Percentiles rank a stretch among this genome's conserved stretches.
phyloP scores from a whole-genome alignment of 2,888 invertebrate species.

The Calephelis perditalis region DNA sequence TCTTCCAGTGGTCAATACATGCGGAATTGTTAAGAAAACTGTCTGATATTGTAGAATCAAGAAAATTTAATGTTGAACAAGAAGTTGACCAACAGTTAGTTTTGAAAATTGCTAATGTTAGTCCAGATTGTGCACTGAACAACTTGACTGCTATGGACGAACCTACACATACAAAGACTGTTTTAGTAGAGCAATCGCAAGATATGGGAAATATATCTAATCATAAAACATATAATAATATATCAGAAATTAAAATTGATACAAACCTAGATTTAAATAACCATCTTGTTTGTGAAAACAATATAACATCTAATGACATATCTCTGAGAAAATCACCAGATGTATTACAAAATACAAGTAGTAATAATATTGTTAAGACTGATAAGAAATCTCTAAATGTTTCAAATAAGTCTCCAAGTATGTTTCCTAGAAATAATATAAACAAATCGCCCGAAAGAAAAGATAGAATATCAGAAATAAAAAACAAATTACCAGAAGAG shows the following conservation, averaged over 20 bases:
- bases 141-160: neutral
- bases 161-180: neutral
- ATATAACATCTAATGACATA: constrained; percentile 1
- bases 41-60: constrained; percentile 61
- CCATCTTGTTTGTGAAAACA: constrained; percentile 5
- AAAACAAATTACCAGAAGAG: constrained; percentile 38
- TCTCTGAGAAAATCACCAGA: neutral
- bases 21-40: constrained; percentile 63
- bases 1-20: constrained; percentile 64
- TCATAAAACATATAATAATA: neutral
- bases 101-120: constrained; percentile 12
- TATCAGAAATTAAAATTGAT: neutral
- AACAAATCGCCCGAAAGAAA: constrained; percentile 25
- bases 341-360: neutral
- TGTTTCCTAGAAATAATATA: constrained; percentile 24
- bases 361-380: constrained; percentile 9
- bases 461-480: constrained; percentile 38
- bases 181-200: constrained; percentile 19
- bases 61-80: constrained; percentile 4
- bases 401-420: constrained; percentile 14
- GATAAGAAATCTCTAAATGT: constrained; percentile 9
- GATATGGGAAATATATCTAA: constrained; percentile 42
- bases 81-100: neutral
- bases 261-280: constrained; percentile 1
- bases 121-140: neutral